Conservation (phyloP, 2,888 invertebrate genomes). For the Andrena chrysosceles region DNA sequence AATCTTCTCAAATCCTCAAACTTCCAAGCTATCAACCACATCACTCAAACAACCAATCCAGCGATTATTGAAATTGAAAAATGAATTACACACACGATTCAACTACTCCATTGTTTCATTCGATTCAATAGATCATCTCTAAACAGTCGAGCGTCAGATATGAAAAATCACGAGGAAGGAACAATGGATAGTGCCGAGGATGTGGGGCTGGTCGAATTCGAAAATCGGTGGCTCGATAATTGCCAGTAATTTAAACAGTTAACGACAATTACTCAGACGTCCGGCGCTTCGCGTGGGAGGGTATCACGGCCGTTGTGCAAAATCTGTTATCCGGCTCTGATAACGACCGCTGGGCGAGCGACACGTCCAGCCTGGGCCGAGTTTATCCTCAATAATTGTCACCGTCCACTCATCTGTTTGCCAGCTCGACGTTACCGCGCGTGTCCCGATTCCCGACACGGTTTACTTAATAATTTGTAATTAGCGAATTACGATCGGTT, state of each 20-base stretch:
- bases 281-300: constrained; percentile 45
- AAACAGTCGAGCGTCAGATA: not conserved
- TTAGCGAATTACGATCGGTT: constrained; percentile 63
- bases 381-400: constrained; percentile 70
- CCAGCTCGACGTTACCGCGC: constrained; percentile 5
- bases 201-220: not conserved
- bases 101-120: too few relatives aligned
- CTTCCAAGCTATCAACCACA: too few relatives aligned
- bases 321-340: constrained; percentile 68
- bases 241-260: constrained; percentile 60
- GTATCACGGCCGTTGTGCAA: constrained; percentile 54
- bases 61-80: too few relatives aligned
- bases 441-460: constrained; percentile 29
- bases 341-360: constrained; percentile 34
- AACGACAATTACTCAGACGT: constrained; percentile 59
- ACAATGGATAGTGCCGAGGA: not conserved
- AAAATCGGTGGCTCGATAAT: constrained; percentile 39
- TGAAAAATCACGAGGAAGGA: not conserved
- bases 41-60: too few relatives aligned
- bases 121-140: too few relatives aligned
- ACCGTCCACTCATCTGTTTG: constrained; percentile 56
- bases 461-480: constrained; percentile 77
- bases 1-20: too few relatives aligned
- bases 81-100: too few relatives aligned
- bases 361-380: constrained; percentile 25